Conservation (phyloP, 2,888 invertebrate genomes). For the Eilema griseolum region DNA sequence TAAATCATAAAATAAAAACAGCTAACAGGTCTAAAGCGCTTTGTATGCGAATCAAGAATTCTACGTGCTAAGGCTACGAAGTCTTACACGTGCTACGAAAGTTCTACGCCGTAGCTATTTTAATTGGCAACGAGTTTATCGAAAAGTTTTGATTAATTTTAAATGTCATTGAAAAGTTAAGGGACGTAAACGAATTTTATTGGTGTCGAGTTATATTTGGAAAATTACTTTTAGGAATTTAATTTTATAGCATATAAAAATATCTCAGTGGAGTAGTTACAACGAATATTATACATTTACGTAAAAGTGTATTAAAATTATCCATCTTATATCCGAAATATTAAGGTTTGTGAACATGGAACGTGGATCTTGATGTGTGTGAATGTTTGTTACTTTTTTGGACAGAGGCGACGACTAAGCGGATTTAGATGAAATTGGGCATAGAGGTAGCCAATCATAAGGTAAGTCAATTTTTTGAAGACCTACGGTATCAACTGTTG, state of each 20-base stretch:
- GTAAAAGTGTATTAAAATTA: too few relatives aligned
- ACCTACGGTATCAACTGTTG: too few relatives aligned
- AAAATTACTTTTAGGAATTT: constrained; percentile 32
- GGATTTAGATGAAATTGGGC: too few relatives aligned
- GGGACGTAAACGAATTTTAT: constrained; percentile 29
- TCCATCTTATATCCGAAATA: too few relatives aligned
- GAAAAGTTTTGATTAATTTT: constrained; percentile 50
- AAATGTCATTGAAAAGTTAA: constrained; percentile 47
- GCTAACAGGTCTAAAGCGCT: constrained; percentile 23
- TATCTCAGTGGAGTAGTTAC: neutral
- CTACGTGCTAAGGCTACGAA: constrained; percentile 44
- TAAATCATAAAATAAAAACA: constrained; percentile 20
- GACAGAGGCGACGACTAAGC: too few relatives aligned
- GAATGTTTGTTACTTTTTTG: too few relatives aligned
- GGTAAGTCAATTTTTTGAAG: too few relatives aligned
- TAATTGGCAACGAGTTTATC: constrained; percentile 44
- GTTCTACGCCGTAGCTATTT: constrained; percentile 52
- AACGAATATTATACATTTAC: too few relatives aligned
- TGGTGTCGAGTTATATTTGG: constrained; percentile 28
- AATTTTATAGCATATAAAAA: neutral
- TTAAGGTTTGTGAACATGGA: too few relatives aligned
- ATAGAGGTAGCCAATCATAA: too few relatives aligned
- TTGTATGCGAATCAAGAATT: constrained; percentile 32
- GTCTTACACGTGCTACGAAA: constrained; percentile 46
- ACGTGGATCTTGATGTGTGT: too few relatives aligned